These are phyloP conservation scores for Trisateles emortualis DNA, from an alignment of 2,888 invertebrate genomes.

Conservation along the genomic window DNA sequence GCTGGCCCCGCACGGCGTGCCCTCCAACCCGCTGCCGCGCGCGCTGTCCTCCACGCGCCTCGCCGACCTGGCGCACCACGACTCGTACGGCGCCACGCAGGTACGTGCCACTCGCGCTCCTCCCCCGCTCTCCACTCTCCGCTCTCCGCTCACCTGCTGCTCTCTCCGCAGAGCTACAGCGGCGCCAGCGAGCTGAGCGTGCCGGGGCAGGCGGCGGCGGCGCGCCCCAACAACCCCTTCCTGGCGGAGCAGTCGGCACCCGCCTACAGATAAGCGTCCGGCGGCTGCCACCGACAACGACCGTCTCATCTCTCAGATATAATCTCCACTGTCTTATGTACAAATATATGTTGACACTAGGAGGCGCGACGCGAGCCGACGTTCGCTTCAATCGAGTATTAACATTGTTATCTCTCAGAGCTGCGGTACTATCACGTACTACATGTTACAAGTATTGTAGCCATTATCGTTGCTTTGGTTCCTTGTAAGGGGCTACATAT, in stretches of 20 bases:
- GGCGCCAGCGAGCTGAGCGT: slow-evolving; percentile 77
- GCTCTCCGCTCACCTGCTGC: background rate
- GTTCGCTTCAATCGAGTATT: slow-evolving; percentile 1
- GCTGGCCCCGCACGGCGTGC: slow-evolving; percentile 97
- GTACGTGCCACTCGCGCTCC: slow-evolving; percentile 36
- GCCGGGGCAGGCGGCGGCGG: slow-evolving; percentile 69
- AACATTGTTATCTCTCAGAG: slow-evolving; percentile 7
- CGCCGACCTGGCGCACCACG: slow-evolving; percentile 91
- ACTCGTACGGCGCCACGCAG: slow-evolving; percentile 92
- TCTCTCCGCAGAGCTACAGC: slow-evolving; percentile 66
- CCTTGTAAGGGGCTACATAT: slow-evolving; percentile 5
- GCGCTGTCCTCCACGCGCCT: slow-evolving; percentile 94
- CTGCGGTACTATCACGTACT: slow-evolving; percentile 7
- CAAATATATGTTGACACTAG: slow-evolving; percentile 28
- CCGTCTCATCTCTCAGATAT: slow-evolving; percentile 12
- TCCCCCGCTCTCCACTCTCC: background rate
- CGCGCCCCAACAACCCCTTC: slow-evolving; percentile 72
- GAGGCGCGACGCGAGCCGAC: background rate
- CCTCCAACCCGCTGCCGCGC: slow-evolving; percentile 95
- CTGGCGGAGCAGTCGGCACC: slow-evolving; percentile 62
- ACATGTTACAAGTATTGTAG: slow-evolving; percentile 16
- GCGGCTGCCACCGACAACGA: slow-evolving; percentile 9
- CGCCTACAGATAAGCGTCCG: slow-evolving; percentile 64
- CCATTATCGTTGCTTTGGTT: slow-evolving; percentile 33
- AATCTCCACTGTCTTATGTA: slow-evolving; percentile 38